phyloP scores from a whole-genome alignment of 2,888 invertebrate genomes.

The Rhimphoctona megacephalus region DNA sequence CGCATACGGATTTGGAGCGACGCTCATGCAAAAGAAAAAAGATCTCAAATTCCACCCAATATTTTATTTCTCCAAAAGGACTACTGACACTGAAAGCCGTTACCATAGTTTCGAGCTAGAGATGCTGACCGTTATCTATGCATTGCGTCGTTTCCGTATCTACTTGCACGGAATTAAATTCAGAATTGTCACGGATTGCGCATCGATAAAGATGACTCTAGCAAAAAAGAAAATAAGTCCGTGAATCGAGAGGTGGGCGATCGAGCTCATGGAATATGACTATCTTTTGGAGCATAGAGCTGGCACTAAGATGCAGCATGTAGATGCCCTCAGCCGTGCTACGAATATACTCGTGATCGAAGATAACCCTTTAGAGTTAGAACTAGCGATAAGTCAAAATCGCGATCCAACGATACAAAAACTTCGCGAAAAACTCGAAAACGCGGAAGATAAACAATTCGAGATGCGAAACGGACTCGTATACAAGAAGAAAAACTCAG shows the following conservation, averaged over 20 bases:
- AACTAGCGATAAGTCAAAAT: constrained; percentile 72
- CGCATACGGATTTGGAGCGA: constrained; percentile 72
- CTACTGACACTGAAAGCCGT: constrained; percentile 73
- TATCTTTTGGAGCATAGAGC: constrained; percentile 70
- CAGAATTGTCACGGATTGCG: too few relatives aligned
- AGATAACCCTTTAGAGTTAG: constrained; percentile 67
- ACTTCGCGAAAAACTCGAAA: constrained; percentile 42
- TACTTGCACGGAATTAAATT: constrained; percentile 71
- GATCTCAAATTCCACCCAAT: constrained; percentile 75
- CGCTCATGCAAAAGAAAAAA: constrained; percentile 77
- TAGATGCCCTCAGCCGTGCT: constrained; percentile 15
- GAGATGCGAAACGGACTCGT: constrained; percentile 71
- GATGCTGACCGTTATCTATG: constrained; percentile 68
- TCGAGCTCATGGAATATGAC: constrained; percentile 72
- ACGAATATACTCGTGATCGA: background rate
- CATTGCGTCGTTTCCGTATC: constrained; percentile 72
- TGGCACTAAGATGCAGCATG: constrained; percentile 22
- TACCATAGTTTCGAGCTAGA: constrained; percentile 81
- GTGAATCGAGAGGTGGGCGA: constrained; percentile 56
- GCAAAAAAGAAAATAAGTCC: constrained; percentile 76
- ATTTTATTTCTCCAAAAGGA: constrained; percentile 77
- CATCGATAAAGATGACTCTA: constrained; percentile 34
- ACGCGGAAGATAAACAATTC: constrained; percentile 53
- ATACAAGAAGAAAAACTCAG: constrained; percentile 59
- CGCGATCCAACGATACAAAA: constrained; percentile 72